Percentiles rank a stretch among this genome's conserved stretches.
phyloP scores from a whole-genome alignment of 2,113 vertebrate species.

The Gorsachius goisagi region DNA sequence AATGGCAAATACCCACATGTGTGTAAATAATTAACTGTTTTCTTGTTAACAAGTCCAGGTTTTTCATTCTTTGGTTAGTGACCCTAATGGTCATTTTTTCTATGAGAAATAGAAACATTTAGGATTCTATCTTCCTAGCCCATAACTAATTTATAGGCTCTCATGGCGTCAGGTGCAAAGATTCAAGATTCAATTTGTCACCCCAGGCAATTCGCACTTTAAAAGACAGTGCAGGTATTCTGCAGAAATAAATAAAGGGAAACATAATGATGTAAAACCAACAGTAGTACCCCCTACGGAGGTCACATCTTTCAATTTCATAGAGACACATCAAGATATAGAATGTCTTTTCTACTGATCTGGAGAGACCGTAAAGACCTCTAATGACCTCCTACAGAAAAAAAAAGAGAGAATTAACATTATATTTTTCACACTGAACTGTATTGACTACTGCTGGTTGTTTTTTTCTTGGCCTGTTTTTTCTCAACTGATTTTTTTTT shows the following conservation, averaged over 20 bases:
- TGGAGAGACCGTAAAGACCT: slow-evolving; percentile 37
- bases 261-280: slow-evolving; percentile 50
- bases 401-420: not conserved
- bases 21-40: slow-evolving; percentile 73
- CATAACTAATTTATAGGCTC: slow-evolving; percentile 75
- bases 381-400: slow-evolving; percentile 19
- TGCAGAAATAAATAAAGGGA: slow-evolving; percentile 56
- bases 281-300: slow-evolving; percentile 37
- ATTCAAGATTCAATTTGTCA: slow-evolving; percentile 67
- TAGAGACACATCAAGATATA: slow-evolving; percentile 5
- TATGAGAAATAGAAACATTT: slow-evolving; percentile 55
- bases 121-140: slow-evolving; percentile 54
- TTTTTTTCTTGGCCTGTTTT: not conserved
- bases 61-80: slow-evolving; percentile 47
- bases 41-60: slow-evolving; percentile 52
- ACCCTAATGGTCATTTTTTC: slow-evolving; percentile 48
- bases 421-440: not conserved
- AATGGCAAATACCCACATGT: slow-evolving; percentile 19
- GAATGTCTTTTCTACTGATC: slow-evolving; percentile 27
- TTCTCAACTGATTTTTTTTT: not conserved
- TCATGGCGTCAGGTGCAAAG: slow-evolving; percentile 68
- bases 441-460: not conserved
- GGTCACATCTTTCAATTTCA: slow-evolving; percentile 32
- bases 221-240: slow-evolving; percentile 56
- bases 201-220: slow-evolving; percentile 53